Conservation (phyloP, 2,797 vertebrate species). For the Hippoglossus hippoglossus region DNA sequence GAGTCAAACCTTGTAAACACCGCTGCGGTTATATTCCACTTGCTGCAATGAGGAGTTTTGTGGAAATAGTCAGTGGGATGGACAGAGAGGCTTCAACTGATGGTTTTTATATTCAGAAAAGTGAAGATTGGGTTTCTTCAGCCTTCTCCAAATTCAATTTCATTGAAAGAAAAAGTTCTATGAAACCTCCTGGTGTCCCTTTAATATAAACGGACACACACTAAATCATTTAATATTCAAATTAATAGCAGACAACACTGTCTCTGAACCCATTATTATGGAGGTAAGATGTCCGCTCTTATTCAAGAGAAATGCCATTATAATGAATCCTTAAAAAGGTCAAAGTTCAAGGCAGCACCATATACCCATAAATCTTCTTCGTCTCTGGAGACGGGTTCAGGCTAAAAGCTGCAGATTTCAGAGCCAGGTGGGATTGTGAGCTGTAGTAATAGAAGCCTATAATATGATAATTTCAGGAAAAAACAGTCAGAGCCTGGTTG, state of each 20-base stretch:
- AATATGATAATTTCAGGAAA: slow-evolving; percentile 15
- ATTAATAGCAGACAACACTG: slow-evolving; percentile 11
- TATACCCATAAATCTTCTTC: slow-evolving; percentile 25
- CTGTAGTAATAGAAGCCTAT: slow-evolving; percentile 43
- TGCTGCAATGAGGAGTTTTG: not conserved
- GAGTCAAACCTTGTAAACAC: not conserved
- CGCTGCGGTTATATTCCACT: not conserved
- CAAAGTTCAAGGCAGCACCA: slow-evolving; percentile 11
- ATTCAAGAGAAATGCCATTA: slow-evolving; percentile 19
- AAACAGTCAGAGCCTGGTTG: slow-evolving; percentile 4
- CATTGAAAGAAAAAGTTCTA: too few species aligned
- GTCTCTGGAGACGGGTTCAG: slow-evolving; percentile 17
- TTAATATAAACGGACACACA: not conserved
- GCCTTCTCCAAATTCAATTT: too few species aligned
- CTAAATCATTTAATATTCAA: slow-evolving; percentile 12
- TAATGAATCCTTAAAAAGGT: slow-evolving; percentile 49
- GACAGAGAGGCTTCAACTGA: not conserved
- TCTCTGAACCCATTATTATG: slow-evolving; percentile 5
- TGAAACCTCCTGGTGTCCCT: too few species aligned
- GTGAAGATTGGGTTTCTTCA: too few species aligned
- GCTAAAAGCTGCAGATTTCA: slow-evolving; percentile 27
- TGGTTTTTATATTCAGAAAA: not conserved
- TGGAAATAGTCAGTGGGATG: not conserved
- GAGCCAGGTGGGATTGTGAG: slow-evolving; percentile 24
- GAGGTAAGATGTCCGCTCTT: not conserved